These are phyloP conservation scores for Ypsolopha scabrella DNA, from an alignment of 2,888 invertebrate species.

Conservation along the genomic window DNA sequence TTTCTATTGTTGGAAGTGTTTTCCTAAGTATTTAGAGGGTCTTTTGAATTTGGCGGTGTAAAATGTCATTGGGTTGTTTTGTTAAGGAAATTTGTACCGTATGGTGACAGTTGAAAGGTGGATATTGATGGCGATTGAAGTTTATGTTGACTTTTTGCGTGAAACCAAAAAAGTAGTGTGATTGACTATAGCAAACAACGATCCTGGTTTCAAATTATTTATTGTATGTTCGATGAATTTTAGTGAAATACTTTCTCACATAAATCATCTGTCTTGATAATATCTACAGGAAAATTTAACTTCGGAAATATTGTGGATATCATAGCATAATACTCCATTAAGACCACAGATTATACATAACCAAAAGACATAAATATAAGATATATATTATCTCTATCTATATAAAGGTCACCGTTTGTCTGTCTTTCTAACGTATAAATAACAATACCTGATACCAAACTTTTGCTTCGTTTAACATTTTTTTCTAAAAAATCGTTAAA, in stretches of 20 bases:
- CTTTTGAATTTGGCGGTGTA: neutral
- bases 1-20: neutral
- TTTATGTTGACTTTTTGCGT: constrained; percentile 1
- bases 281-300: no score
- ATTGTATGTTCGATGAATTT: neutral
- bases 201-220: neutral
- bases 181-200: neutral
- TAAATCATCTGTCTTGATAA: no score
- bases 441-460: no score
- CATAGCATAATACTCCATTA: no score
- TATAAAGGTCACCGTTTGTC: no score
- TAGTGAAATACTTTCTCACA: neutral
- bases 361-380: no score
- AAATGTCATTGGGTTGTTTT: neutral
- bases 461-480: no score
- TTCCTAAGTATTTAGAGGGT: constrained; percentile 1
- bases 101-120: neutral
- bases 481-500: no score
- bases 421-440: no score
- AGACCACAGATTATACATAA: no score
- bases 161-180: constrained; percentile 1
- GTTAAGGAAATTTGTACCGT: neutral
- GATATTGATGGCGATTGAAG: neutral
- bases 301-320: no score
- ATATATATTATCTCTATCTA: no score